Base-by-base conservation (phyloP, 2,888 invertebrate genomes). In the Nomada ruficornis region DNA sequence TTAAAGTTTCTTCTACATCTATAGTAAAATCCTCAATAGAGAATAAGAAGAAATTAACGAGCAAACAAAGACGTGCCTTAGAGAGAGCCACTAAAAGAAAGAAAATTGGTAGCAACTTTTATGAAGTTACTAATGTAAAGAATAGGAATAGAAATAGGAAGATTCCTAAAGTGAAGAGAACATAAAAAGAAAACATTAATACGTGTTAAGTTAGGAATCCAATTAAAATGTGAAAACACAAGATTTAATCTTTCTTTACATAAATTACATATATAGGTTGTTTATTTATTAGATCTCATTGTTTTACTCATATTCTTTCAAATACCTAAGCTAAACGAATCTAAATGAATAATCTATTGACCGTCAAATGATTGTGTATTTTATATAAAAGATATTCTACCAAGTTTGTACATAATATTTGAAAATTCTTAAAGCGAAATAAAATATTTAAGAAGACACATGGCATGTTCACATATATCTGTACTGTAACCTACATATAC, bases 41-140 rank as follows among this genome's bases (percentile, higher is more conserved):
- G 50, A 87, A 59, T 26, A 90, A 83, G 23, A 90, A 91, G 15
- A 96, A 96, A 88, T 90, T 97, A 69, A 97, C 97, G 1, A 97
- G 97, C 62, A 98, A 97, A 94, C 96, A 97, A 91, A 95, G 96
- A 86, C 95, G 98, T 86, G 96, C 97, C 0, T 87, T 96, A 2
- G 97, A 98, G 83, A 95, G 98, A 87, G 95, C 96, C 15, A 95
- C 95, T 85, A 97, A 96, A 88, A 95, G 97, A 15, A 97, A 96
- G 92, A 98, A 97, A 92, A 96, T 97, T 80, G 98, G 98, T 88
- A 97, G 97, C 93, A 97, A 98, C 94, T 98, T 98, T 93, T 98
- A 98, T 94, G 98, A 98, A 95, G 96, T 97, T 47, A 95, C 97
- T 13, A 98, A 98, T 95, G 98, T 98, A 71, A 98, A 98, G 93